A percentile compares a stretch with the other conserved stretches of the same genome.
phyloP scores from a whole-genome alignment of 64 coral and sea anemone genomes.

The Actinia equina region DNA sequence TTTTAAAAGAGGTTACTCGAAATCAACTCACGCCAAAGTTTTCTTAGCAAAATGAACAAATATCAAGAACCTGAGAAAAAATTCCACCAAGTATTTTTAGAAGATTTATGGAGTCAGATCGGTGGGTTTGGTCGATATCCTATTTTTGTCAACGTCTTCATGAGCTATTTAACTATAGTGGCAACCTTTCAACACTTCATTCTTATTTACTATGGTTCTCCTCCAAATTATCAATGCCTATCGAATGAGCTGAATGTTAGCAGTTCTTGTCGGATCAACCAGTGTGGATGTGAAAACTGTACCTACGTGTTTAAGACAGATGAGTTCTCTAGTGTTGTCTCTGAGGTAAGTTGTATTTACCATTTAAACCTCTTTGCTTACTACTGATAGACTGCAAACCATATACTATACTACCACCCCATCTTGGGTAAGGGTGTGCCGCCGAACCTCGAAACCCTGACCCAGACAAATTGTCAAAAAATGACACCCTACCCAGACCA shows the following conservation, averaged over 20 bases:
- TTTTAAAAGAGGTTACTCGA: too few relatives aligned
- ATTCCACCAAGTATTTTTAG: background rate
- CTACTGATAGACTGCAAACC: too few relatives aligned
- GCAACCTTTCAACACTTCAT: background rate
- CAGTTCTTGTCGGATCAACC: background rate
- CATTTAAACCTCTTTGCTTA: too few relatives aligned
- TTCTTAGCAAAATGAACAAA: too few relatives aligned
- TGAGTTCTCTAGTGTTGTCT: constrained; percentile 23
- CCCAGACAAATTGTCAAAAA: too few relatives aligned
- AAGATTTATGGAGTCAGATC: constrained; percentile 14
- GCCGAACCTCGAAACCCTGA: too few relatives aligned
- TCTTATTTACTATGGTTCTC: background rate
- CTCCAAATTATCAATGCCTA: constrained; percentile 11
- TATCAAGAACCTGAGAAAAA: background rate
- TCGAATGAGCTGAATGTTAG: background rate
- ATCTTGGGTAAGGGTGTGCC: too few relatives aligned
- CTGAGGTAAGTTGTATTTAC: background rate
- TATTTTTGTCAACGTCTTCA: background rate
- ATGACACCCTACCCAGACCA: too few relatives aligned
- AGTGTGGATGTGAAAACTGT: constrained; percentile 23
- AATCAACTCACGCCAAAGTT: too few relatives aligned
- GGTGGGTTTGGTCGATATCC: constrained; percentile 29
- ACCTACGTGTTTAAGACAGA: background rate
- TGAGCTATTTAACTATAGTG: background rate
- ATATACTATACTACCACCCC: too few relatives aligned